These are phyloP conservation scores for Jordanella pulchra DNA, from an alignment of 2,797 vertebrate species.

Conservation along the genomic window DNA sequence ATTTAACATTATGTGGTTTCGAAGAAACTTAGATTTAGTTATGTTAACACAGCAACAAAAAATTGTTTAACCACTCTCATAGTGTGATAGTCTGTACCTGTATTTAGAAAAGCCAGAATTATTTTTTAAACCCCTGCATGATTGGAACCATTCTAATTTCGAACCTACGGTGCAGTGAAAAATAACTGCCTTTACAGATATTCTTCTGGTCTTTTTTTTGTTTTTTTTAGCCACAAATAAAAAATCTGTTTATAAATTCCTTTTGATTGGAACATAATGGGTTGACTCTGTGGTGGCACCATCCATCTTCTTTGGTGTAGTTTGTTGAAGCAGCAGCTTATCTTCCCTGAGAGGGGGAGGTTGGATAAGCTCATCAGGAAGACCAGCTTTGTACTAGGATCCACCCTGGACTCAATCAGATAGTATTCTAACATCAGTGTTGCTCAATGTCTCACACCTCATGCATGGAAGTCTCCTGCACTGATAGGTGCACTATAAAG, in stretches of 20 bases:
- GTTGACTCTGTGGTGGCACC: too few relatives aligned
- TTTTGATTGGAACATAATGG: neutral
- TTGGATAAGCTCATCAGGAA: too few relatives aligned
- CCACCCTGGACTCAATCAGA: too few relatives aligned
- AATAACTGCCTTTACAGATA: neutral
- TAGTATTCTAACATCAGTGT: too few relatives aligned
- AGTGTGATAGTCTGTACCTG: too few relatives aligned
- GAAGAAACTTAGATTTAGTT: neutral
- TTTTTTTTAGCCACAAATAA: neutral
- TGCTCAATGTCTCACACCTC: too few relatives aligned
- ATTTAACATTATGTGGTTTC: neutral
- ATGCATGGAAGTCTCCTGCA: too few relatives aligned
- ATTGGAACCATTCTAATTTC: neutral
- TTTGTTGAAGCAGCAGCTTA: too few relatives aligned
- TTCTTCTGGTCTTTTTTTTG: neutral
- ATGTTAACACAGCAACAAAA: neutral
- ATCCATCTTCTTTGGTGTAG: too few relatives aligned
- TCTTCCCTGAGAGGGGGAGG: too few relatives aligned
- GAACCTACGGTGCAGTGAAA: neutral
- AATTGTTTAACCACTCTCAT: neutral
- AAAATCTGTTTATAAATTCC: neutral
- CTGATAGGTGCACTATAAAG: too few relatives aligned
- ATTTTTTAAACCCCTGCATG: neutral
- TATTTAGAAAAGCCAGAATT: neutral
- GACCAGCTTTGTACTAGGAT: too few relatives aligned